A percentile compares a stretch with the other conserved stretches of the same genome.
Evolutionary conservation across 2,888 invertebrate genomes (phyloP).

Genomic region (Coleophora deauratella): DNA sequence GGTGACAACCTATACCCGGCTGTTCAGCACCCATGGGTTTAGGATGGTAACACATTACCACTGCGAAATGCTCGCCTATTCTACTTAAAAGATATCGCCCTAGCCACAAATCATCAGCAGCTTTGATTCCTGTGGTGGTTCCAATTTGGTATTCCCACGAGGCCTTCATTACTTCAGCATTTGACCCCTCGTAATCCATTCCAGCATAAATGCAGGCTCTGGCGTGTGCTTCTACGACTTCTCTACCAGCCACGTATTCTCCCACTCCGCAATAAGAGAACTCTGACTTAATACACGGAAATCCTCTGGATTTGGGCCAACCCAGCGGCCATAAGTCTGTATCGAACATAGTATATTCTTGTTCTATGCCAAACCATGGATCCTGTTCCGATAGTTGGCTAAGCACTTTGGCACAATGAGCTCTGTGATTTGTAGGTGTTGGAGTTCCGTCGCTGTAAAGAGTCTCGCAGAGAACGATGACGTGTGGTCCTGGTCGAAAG

Average conservation of each 20-base stretch:
- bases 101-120: conserved; percentile 91
- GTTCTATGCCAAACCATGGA: conserved; percentile 95
- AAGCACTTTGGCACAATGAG: conserved; percentile 75
- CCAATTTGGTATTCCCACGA: conserved; percentile 95
- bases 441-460: conserved; percentile 82
- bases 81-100: conserved; percentile 86
- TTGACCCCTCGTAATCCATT: conserved; percentile 91
- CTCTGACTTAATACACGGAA: conserved; percentile 87
- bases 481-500: conserved; percentile 89
- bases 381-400: conserved; percentile 71
- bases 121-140: conserved; percentile 88
- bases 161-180: conserved; percentile 99
- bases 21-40: conserved; percentile 89
- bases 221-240: conserved; percentile 93
- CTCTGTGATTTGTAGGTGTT: conserved; percentile 81
- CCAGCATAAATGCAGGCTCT: conserved; percentile 92
- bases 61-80: conserved; percentile 89
- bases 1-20: conserved; percentile 89
- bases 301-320: conserved; percentile 94
- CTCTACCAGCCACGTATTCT: conserved; percentile 92
- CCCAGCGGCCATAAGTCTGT: conserved; percentile 89
- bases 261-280: conserved; percentile 93
- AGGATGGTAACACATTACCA: conserved; percentile 79
- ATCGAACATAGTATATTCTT: conserved; percentile 91
- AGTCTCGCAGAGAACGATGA: conserved; percentile 91